Base-by-base conservation (phyloP, 2,113 vertebrate genomes). In the Eulemur rufifrons region DNA sequence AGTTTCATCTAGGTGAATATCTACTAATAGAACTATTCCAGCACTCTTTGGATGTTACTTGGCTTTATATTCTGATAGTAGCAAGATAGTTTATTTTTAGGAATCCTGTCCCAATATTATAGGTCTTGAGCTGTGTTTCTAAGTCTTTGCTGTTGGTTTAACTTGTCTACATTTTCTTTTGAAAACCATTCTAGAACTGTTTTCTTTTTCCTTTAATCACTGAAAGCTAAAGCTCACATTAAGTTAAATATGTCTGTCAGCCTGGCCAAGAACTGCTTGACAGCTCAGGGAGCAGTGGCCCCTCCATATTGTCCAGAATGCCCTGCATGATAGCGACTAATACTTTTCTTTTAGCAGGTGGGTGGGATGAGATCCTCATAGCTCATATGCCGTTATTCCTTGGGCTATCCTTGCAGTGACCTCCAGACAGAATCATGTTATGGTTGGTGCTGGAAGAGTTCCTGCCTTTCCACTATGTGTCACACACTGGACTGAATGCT, bases 111-210 rank as follows among this genome's bases (percentile, higher is more conserved):
- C 42, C 37, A 34, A 23, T 74, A 69, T 74, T 61, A 52, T 0
- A 93, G 63, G 32, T 61, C 25, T 77, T 83, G 50, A 61, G 9
- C 21, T 93, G 12, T 37, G 17, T 86, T 88, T 94, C 39, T 78
- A 59, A 97, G 59, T 29, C 59, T 91, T 95, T 82, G 61, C n/a
- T 94, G 11, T 61, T 85, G 64, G 54, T 81, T 95, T 86, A 87
- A 64, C 29, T 88, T 86, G 59, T 89, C 45, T 93, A 8, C n/a
- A 6, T 88, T 92, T 86, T 91, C 50, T 94, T 91, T 94, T 61
- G 47, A 96, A 95, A 91, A 77, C 42, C n/a, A 90, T 61, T 74
- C 69, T 83, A 37, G 34, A 95, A 93, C n/a, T 63, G 3, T 85
- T 93, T 97, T 95, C 37, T 59, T 90, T 23, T 61, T 95, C 13